A percentile compares a stretch with the other conserved stretches of the same genome.
Conservation (phyloP, 1,140 invertebrate species). For the Aricia agestis region DNA sequence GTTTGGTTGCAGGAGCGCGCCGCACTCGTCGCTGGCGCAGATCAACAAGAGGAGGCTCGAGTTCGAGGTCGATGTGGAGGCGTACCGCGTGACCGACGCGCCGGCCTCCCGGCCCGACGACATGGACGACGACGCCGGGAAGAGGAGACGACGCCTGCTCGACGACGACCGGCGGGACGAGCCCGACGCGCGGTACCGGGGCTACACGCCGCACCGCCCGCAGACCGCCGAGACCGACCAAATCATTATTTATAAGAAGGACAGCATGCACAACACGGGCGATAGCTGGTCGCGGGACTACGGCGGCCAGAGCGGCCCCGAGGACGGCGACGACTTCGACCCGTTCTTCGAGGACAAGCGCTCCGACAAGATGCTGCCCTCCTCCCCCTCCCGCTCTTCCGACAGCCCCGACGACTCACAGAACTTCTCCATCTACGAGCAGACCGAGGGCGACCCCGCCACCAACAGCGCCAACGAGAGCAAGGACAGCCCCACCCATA, state of each 20-base stretch:
- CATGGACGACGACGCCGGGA: slow-evolving; percentile 60
- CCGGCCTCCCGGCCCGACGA: slow-evolving; percentile 47
- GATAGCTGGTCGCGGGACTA: slow-evolving; percentile 85
- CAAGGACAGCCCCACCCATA: slow-evolving; percentile 43
- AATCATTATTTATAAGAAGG: slow-evolving; percentile 88
- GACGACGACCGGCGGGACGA: slow-evolving; percentile 62
- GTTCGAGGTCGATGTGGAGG: slow-evolving; percentile 70
- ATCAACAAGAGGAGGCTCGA: slow-evolving; percentile 72
- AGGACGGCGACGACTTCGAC: slow-evolving; percentile 87
- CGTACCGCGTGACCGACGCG: slow-evolving; percentile 57
- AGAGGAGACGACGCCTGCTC: slow-evolving; percentile 55
- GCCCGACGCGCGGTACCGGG: slow-evolving; percentile 43
- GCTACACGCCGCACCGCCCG: slow-evolving; percentile 42
- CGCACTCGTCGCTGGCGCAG: slow-evolving; percentile 65
- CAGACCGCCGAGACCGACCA: slow-evolving; percentile 82
- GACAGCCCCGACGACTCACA: slow-evolving; percentile 80
- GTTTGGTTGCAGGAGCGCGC: slow-evolving; percentile 75
- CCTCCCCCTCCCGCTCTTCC: slow-evolving; percentile 77
- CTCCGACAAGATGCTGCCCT: slow-evolving; percentile 80
- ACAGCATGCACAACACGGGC: slow-evolving; percentile 88
- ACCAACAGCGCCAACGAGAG: slow-evolving; percentile 44
- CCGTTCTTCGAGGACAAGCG: slow-evolving; percentile 91
- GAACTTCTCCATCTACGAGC: slow-evolving; percentile 65
- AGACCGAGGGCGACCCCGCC: slow-evolving; percentile 39
- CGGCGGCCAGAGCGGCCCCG: slow-evolving; percentile 80